These are phyloP conservation scores for Motacilla tschutschensis DNA, from an alignment of 2,113 vertebrate genomes.

Conservation along the genomic window DNA sequence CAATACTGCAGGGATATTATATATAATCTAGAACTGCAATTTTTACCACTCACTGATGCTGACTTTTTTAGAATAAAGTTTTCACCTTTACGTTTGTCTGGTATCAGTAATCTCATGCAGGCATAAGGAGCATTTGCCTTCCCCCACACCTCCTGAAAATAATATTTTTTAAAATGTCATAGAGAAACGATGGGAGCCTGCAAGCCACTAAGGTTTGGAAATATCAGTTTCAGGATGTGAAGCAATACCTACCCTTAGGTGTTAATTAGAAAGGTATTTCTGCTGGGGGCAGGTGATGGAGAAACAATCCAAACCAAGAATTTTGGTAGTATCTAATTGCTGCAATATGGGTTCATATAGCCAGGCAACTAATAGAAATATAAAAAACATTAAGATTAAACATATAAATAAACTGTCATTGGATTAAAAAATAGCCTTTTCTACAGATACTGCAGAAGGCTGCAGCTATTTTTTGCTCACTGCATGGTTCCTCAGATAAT, in stretches of 20 bases:
- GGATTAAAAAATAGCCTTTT: neutral
- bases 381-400: neutral
- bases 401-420: neutral
- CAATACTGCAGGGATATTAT: neutral
- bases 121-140: neutral
- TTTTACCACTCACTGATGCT: neutral
- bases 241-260: neutral
- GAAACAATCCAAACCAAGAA: neutral
- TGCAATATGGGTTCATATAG: neutral
- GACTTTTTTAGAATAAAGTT: neutral
- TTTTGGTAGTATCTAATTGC: neutral
- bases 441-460: neutral
- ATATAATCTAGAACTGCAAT: neutral
- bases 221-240: neutral
- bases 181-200: neutral
- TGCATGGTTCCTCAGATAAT: constrained; percentile 41
- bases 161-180: neutral
- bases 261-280: neutral
- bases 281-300: neutral
- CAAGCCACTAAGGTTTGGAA: neutral
- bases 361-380: neutral
- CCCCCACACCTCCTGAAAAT: fast-evolving
- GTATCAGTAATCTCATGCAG: neutral
- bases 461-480: constrained; percentile 40
- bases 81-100: neutral